Conservation (phyloP, 2,113 vertebrate species). For the Axis porcinus region DNA sequence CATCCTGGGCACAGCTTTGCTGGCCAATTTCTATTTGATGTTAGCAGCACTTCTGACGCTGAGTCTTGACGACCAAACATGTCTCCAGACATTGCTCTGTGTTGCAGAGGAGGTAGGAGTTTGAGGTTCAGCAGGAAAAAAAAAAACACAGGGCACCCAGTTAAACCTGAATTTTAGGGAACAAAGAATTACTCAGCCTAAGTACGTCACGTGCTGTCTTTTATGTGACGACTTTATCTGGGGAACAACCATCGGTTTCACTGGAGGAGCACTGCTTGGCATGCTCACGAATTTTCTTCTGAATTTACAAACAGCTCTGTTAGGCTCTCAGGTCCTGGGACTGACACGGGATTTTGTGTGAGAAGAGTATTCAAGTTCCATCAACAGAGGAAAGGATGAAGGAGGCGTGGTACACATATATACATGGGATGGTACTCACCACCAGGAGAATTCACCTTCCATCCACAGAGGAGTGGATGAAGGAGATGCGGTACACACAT, state of each 20-base stretch:
- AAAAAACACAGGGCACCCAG: background rate
- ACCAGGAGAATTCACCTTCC: too few relatives aligned
- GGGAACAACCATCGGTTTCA: accelerated
- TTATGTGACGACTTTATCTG: accelerated
- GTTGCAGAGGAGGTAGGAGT: accelerated
- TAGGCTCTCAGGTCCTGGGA: background rate
- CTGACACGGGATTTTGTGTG: background rate
- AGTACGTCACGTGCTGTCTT: background rate
- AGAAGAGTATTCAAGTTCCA: accelerated
- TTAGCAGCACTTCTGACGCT: accelerated
- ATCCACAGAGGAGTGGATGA: too few relatives aligned
- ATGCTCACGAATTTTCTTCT: background rate
- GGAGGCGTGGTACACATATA: accelerated
- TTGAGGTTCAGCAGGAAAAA: background rate
- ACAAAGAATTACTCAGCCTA: too few relatives aligned
- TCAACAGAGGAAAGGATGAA: background rate
- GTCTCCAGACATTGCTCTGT: accelerated
- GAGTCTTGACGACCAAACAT: background rate
- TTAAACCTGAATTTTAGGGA: background rate
- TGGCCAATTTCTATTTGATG: background rate
- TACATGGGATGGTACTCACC: too few relatives aligned
- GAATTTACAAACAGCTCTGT: accelerated
- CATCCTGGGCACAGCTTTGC: accelerated
- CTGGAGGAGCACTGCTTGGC: accelerated
- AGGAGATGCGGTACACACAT: accelerated